phyloP scores from a whole-genome alignment of 2,113 vertebrate genomes.

The Dendropsophus ebraccatus region DNA sequence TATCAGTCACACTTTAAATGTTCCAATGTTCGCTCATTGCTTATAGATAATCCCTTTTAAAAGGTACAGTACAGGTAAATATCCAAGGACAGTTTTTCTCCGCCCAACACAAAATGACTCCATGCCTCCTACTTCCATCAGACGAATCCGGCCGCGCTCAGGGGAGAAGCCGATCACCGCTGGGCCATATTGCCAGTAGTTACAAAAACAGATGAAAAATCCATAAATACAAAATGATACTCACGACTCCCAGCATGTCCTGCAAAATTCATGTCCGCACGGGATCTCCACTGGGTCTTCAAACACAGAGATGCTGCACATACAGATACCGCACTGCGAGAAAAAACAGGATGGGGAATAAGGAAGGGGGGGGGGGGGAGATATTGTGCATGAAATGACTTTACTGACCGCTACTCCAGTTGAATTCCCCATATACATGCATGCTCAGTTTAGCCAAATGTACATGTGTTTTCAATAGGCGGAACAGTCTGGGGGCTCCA shows the following conservation, averaged over 20 bases:
- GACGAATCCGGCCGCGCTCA: too few species aligned
- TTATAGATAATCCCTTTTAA: too few species aligned
- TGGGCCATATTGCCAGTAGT: too few species aligned
- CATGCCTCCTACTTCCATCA: too few species aligned
- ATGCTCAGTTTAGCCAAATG: too few species aligned
- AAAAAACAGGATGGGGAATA: background rate
- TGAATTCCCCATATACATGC: too few species aligned
- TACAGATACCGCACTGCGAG: constrained; percentile 93
- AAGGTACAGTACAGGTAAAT: background rate
- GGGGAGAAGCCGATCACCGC: too few species aligned
- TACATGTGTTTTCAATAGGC: too few species aligned
- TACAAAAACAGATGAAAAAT: background rate
- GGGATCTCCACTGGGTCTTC: constrained; percentile 96
- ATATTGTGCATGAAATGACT: background rate
- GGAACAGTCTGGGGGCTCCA: too few species aligned
- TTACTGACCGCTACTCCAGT: too few species aligned
- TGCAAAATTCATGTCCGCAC: constrained; percentile 96
- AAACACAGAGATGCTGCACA: constrained; percentile 93
- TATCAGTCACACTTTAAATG: too few species aligned
- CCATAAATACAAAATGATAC: constrained; percentile 64
- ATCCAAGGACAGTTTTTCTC: background rate
- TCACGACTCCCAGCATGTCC: constrained; percentile 97
- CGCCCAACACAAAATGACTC: background rate
- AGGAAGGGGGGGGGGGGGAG: background rate
- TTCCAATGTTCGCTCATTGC: too few species aligned